Evolutionary conservation across 2,113 vertebrate genomes (phyloP).

Genomic region (Cynopterus brachyotis): DNA sequence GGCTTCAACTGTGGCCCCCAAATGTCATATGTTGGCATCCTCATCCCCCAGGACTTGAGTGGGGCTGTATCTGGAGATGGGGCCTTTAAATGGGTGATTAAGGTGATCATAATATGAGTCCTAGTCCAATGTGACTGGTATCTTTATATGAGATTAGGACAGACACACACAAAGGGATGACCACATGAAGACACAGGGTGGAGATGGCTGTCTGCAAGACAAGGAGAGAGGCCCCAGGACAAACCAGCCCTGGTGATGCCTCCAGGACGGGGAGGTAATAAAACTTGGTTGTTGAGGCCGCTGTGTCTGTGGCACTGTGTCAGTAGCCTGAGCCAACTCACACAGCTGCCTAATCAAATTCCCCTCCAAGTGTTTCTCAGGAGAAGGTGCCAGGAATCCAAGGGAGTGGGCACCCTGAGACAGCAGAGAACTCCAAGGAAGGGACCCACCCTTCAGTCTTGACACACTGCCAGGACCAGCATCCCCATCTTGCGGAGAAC

Average conservation of each 20-base stretch:
- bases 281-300: accelerated
- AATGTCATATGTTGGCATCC: accelerated
- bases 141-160: not conserved
- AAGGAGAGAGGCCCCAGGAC: not conserved
- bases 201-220: accelerated
- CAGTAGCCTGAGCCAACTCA: accelerated
- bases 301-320: not conserved
- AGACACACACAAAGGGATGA: not conserved
- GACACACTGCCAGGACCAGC: accelerated
- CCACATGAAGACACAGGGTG: accelerated
- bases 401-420: accelerated
- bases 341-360: not conserved
- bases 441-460: accelerated
- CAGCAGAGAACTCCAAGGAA: not conserved
- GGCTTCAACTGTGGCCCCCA: no score
- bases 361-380: accelerated
- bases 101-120: not conserved
- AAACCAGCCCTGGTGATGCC: not conserved
- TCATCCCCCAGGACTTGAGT: not conserved
- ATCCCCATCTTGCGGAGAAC: accelerated
- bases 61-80: not conserved
- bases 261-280: not conserved
- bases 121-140: no score
- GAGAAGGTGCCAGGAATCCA: accelerated
- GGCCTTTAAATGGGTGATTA: not conserved